A percentile compares a stretch with the other conserved stretches of the same genome.
Conservation (phyloP, 2,888 invertebrate genomes). For the Aphodius granarius region DNA sequence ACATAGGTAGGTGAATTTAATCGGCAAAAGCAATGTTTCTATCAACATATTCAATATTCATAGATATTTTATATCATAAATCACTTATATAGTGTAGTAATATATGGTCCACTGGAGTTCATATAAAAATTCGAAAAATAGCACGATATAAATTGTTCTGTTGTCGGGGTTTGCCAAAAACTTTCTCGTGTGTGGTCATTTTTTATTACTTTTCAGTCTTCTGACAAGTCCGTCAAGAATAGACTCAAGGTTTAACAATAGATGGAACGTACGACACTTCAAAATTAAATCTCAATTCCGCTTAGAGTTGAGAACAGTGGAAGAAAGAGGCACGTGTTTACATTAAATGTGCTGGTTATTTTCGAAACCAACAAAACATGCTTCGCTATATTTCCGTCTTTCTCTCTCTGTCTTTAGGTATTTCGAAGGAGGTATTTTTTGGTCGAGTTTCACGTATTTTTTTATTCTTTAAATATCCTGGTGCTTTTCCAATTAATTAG, state of each 20-base stretch:
- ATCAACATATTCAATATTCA: not conserved
- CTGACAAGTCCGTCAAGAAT: not conserved
- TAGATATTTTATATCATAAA: not conserved
- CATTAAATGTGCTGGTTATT: slow-evolving; percentile 4
- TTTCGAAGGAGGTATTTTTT: not conserved
- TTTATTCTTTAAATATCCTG: not conserved
- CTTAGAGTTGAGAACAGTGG: not conserved
- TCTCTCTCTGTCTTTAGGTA: not conserved
- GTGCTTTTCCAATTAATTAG: not conserved
- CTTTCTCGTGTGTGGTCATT: not conserved
- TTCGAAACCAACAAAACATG: slow-evolving; percentile 11
- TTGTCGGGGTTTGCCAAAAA: not conserved
- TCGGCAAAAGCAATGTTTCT: no score
- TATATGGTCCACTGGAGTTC: not conserved
- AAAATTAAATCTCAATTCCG: not conserved
- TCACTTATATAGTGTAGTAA: not conserved
- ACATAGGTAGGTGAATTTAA: not conserved
- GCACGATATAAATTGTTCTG: not conserved
- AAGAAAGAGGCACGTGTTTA: slow-evolving; percentile 1
- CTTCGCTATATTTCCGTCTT: slow-evolving; percentile 12
- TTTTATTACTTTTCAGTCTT: not conserved
- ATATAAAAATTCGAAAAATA: not conserved
- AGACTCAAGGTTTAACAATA: not conserved
- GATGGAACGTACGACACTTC: not conserved
- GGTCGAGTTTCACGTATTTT: not conserved